A percentile compares a stretch with the other conserved stretches of the same genome.
Evolutionary conservation across 2,113 vertebrate species (phyloP).

Genomic region (Gracilinanus agilis): DNA sequence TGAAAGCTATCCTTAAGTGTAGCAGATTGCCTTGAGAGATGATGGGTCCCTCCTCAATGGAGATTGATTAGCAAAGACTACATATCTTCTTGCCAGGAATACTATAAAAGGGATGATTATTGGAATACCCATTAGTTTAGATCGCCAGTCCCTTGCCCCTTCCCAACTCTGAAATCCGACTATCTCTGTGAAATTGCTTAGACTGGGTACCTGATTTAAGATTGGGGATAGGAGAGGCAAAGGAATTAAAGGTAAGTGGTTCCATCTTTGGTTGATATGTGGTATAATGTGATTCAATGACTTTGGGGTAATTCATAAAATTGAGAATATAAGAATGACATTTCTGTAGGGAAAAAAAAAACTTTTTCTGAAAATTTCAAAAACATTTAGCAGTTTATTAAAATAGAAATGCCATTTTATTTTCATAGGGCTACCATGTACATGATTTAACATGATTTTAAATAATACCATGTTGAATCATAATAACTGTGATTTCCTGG

Average conservation of each 20-base stretch:
- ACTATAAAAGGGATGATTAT: not conserved
- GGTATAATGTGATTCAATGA: not conserved
- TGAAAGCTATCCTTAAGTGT: not conserved
- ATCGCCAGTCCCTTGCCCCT: no score
- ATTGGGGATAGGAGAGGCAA: not conserved
- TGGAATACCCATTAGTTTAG: not conserved
- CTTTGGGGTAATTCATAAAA: slow-evolving; percentile 36
- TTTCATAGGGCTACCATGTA: not conserved
- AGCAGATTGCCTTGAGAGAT: not conserved
- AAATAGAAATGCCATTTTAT: not conserved
- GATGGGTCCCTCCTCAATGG: not conserved
- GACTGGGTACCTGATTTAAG: not conserved
- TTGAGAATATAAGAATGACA: slow-evolving; percentile 15
- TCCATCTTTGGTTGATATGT: not conserved
- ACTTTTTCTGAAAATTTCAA: slow-evolving; percentile 20
- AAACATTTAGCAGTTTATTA: not conserved
- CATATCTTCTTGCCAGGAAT: not conserved
- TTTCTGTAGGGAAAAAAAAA: no score
- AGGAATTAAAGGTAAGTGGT: not conserved
- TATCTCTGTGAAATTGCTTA: not conserved
- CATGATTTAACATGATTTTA: not conserved
- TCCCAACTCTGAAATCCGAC: not conserved
- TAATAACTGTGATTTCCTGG: not conserved
- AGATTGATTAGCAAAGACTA: not conserved
- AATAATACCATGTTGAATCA: not conserved